Evolutionary conservation across 1,140 invertebrate species (phyloP).

Genomic region (Bombus ignitus): DNA sequence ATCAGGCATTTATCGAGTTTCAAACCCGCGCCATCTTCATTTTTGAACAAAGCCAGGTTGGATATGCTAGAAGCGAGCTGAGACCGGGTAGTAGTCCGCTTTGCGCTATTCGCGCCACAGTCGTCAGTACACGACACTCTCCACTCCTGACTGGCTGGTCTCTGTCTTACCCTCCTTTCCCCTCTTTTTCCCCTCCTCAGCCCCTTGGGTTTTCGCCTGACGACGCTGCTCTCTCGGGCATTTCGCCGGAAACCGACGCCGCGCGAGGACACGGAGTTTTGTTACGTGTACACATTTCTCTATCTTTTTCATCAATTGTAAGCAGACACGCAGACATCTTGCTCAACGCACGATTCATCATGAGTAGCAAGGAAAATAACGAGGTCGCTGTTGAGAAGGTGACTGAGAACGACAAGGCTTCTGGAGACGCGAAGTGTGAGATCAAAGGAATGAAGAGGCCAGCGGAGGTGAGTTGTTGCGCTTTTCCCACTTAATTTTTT

Average conservation of each 20-base stretch:
- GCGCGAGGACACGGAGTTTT: constrained; percentile 75
- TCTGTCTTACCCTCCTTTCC: constrained; percentile 55
- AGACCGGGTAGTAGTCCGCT: constrained; percentile 67
- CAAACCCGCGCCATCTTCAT: constrained; percentile 91
- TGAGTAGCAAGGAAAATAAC: constrained; percentile 93
- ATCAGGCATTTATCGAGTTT: constrained; percentile 84
- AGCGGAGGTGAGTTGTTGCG: constrained; percentile 88
- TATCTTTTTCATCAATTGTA: constrained; percentile 52
- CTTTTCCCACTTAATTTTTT: constrained; percentile 9
- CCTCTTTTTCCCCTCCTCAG: constrained; percentile 30
- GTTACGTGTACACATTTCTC: constrained; percentile 56
- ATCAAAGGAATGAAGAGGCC: constrained; percentile 93
- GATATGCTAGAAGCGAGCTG: constrained; percentile 59
- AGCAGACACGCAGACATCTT: constrained; percentile 60
- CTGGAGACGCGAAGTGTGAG: constrained; percentile 89
- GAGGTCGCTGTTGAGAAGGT: constrained; percentile 92
- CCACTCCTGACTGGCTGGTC: constrained; percentile 70
- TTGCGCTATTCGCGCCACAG: constrained; percentile 71
- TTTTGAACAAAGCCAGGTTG: constrained; percentile 88
- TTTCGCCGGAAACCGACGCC: constrained; percentile 82
- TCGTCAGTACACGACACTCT: constrained; percentile 62
- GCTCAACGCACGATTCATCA: constrained; percentile 74
- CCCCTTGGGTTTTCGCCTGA: constrained; percentile 73
- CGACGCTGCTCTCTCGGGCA: constrained; percentile 80
- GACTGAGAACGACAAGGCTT: constrained; percentile 89